phyloP scores from a whole-genome alignment of 2,888 invertebrate species.

The Phalera bucephala region DNA sequence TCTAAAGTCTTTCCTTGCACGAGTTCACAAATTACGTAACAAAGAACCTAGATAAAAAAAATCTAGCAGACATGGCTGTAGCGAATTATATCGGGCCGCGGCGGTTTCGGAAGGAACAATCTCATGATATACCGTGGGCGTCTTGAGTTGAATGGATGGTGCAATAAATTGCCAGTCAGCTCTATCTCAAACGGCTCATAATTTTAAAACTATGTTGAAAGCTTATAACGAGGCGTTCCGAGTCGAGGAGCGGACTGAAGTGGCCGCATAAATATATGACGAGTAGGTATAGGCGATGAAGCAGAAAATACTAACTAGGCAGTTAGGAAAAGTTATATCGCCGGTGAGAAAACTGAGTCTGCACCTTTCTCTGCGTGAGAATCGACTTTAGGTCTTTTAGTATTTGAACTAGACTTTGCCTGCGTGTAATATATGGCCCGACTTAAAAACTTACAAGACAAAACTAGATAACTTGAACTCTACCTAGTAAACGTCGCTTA shows the following conservation, averaged over 20 bases:
- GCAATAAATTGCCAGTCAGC: constrained; percentile 49
- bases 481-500: no score
- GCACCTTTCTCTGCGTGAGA: constrained; percentile 1
- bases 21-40: constrained; percentile 44
- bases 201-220: constrained; percentile 59
- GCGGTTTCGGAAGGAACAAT: constrained; percentile 23
- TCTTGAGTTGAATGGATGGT: constrained; percentile 38
- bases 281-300: constrained; percentile 45
- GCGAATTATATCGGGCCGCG: constrained; percentile 22
- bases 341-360: constrained; percentile 18
- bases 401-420: no score
- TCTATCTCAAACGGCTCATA: constrained; percentile 50
- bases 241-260: constrained; percentile 45
- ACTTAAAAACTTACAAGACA: no score
- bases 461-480: no score
- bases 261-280: constrained; percentile 56
- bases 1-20: constrained; percentile 33
- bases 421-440: no score
- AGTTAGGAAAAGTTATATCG: constrained; percentile 36
- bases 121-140: constrained; percentile 29
- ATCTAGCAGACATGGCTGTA: constrained; percentile 27
- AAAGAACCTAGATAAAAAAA: constrained; percentile 42
- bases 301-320: constrained; percentile 47
- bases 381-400: no score
- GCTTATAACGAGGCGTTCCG: constrained; percentile 58